A percentile compares a stretch with the other conserved stretches of the same genome.
Conservation (phyloP, 2,113 vertebrate species). For the Grammomys surdaster region DNA sequence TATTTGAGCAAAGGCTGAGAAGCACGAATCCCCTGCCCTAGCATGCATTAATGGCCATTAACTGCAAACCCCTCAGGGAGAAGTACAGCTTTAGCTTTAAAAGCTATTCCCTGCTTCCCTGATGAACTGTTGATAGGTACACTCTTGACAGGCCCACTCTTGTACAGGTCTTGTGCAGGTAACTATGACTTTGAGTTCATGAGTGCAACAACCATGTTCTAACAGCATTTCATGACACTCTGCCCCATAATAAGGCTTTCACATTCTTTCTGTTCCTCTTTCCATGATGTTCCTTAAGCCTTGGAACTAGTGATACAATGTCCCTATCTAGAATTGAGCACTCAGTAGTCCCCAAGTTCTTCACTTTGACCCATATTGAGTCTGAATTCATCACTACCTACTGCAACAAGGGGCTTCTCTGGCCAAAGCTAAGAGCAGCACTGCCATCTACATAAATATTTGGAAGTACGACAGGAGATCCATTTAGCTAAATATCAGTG, state of each 20-base stretch:
- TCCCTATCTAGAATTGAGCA: background rate
- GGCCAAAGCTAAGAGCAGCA: background rate
- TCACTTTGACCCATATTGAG: background rate
- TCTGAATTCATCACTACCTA: background rate
- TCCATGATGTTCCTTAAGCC: background rate
- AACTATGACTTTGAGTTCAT: background rate
- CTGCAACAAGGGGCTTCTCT: background rate
- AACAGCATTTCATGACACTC: background rate
- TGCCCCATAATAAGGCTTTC: background rate
- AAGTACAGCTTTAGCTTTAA: background rate
- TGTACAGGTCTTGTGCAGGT: background rate
- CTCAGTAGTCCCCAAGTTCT: background rate
- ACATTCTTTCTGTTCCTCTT: background rate
- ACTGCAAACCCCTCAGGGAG: too few species aligned
- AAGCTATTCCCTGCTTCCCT: background rate
- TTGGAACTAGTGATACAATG: background rate
- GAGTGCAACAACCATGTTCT: background rate
- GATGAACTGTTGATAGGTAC: background rate
- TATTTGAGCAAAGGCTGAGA: background rate
- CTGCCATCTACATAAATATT: background rate
- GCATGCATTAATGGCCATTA: background rate
- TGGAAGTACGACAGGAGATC: background rate
- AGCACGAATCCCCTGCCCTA: background rate
- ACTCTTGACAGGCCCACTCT: background rate
- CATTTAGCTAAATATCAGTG: background rate